Evolutionary conservation across 2,797 vertebrate species (phyloP).

Genomic region (Rallus crepitans): DNA sequence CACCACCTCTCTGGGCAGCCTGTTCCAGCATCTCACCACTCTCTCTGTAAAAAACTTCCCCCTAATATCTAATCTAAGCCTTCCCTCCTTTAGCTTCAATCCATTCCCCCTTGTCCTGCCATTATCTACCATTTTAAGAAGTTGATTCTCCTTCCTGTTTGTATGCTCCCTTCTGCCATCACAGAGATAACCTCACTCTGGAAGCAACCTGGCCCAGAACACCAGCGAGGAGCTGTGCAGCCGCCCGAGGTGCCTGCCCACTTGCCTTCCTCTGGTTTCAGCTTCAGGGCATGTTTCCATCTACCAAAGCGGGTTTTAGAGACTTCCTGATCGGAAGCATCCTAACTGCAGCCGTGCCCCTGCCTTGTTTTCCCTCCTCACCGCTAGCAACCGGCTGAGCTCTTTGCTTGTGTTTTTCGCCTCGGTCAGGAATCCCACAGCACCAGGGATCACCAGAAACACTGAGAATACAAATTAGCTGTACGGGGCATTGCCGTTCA

Average conservation of each 20-base stretch:
- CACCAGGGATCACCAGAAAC: not conserved
- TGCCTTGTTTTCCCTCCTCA: not conserved
- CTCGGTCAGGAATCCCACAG: not conserved
- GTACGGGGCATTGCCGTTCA: not conserved
- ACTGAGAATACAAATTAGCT: not conserved
- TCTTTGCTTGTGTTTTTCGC: not conserved
- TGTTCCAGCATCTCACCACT: no score
- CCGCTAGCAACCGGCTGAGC: not conserved
- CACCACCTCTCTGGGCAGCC: no score
- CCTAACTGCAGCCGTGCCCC: not conserved
- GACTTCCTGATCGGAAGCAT: constrained; percentile 51
- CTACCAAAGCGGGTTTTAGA: not conserved
- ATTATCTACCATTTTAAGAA: no score
- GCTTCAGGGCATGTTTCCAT: constrained; percentile 17
- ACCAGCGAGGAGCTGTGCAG: not conserved
- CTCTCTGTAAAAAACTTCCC: no score
- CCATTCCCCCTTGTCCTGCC: no score
- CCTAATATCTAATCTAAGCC: no score
- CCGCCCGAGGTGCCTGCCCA: not conserved
- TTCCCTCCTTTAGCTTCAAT: no score
- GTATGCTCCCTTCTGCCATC: not conserved
- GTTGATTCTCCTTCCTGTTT: no score
- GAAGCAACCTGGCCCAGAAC: not conserved
- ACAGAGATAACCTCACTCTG: not conserved
- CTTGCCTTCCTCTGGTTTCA: not conserved